A percentile compares a stretch with the other conserved stretches of the same genome.
These are phyloP conservation scores for Xestoiulus laeticollis DNA, from an alignment of 2,888 invertebrate species.

Conservation along the genomic window DNA sequence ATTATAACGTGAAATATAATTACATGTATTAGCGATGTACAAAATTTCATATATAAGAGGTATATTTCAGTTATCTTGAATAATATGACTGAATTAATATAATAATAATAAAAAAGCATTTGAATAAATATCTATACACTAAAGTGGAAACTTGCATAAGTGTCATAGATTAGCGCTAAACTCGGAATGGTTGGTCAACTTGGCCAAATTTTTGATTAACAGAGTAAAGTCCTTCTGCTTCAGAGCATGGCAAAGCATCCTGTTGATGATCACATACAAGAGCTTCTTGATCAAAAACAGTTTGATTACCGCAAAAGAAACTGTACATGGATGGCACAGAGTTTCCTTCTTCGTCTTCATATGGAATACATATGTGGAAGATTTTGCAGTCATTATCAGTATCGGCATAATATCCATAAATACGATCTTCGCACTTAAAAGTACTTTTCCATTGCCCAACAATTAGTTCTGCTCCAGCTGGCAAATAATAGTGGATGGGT, in stretches of 20 bases:
- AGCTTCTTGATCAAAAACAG: slow-evolving; percentile 58
- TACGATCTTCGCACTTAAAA: slow-evolving; percentile 57
- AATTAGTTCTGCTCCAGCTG: slow-evolving; percentile 45
- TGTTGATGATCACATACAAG: slow-evolving; percentile 58
- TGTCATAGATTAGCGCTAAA: background rate
- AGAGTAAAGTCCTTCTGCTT: slow-evolving; percentile 57
- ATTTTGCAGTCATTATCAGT: slow-evolving; percentile 51
- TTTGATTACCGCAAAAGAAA: slow-evolving; percentile 59
- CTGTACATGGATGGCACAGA: slow-evolving; percentile 52
- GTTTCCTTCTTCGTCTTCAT: slow-evolving; percentile 46
- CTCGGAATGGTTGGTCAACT: slow-evolving; percentile 42
- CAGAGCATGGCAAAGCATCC: slow-evolving; percentile 57
- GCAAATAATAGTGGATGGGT: slow-evolving; percentile 39
- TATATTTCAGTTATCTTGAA: too few relatives aligned
- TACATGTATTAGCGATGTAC: too few relatives aligned
- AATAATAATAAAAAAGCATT: too few relatives aligned
- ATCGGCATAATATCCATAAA: slow-evolving; percentile 54
- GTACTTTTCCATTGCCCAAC: slow-evolving; percentile 52
- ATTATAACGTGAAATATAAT: background rate
- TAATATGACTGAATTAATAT: too few relatives aligned
- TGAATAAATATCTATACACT: too few relatives aligned
- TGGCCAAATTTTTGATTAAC: slow-evolving; percentile 58
- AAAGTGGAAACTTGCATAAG: too few relatives aligned
- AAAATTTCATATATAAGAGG: too few relatives aligned
- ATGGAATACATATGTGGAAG: slow-evolving; percentile 52